Evolutionary conservation across 1,140 invertebrate species (phyloP), one percentile per base, ranked within the genome.

Genomic region (Aphelinus certus): DNA sequence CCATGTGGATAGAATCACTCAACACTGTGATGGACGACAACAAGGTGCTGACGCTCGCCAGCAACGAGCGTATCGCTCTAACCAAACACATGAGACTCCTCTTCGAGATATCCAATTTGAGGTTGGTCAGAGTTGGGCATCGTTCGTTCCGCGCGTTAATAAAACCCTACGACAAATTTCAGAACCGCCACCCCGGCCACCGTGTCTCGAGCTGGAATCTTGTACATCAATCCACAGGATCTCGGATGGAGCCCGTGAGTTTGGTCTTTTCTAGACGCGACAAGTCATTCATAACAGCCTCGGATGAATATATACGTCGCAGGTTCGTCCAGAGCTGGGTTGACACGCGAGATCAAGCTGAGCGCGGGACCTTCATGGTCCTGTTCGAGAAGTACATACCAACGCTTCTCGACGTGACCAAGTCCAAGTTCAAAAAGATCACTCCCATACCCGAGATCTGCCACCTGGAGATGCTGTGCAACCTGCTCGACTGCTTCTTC

Each of bases 1-100:
- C 97, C 1, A 98, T 98, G 96, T 98, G 97, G 97, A 98, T 98
- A 79, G 97, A 98, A 86, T 98, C 96, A 1, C 88, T 98, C 6
- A 99, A 98, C 83, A 95, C 94, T 1, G 94, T 96, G 0, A 96
- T 96, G 95, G 95, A 96, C 86, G 95, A 96, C 82, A 96, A 96
- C 82, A 95, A 96, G 89, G 92, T 99, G 6, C 88, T 99, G 71
- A 99, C 97, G 4, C 88, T 99, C 79, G 97, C 97, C 3, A 98
- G 96, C 86, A 98, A 98, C 81, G 97, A 98, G 84, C 90, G 97
- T 75, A 98, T 99, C 57, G 95, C 97, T 0, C 84, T 99, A 53
- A 98, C 96, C 1, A 92, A 93, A 53, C 90, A 92, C 0, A 98
- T 99, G 97, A 90, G 97, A 55, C 88, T 98, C 1, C 83, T 99